Evolutionary conservation across 2,888 invertebrate genomes (phyloP).

Genomic region (Agonum fuliginosum): DNA sequence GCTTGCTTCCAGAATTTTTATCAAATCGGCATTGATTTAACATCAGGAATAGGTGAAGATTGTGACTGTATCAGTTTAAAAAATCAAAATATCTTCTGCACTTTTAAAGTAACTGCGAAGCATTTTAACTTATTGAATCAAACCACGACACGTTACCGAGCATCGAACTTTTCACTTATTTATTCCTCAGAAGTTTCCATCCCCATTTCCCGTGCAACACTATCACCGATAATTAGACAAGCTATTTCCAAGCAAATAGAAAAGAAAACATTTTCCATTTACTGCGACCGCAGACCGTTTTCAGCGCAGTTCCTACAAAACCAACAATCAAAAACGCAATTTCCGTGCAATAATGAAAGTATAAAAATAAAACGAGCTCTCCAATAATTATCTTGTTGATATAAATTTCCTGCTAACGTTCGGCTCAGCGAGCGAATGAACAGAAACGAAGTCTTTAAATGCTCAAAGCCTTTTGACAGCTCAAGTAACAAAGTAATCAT

Average conservation of each 20-base stretch:
- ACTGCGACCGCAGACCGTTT: conserved; percentile 7
- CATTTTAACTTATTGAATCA: too few relatives aligned
- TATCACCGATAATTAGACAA: conserved; percentile 26
- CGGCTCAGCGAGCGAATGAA: not conserved
- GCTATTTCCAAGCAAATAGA: conserved; percentile 27
- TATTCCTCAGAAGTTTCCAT: not conserved
- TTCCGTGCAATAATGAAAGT: conserved; percentile 43
- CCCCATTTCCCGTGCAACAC: not conserved
- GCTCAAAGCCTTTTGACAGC: conserved; percentile 40
- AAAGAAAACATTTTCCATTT: conserved; percentile 14
- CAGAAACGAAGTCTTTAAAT: conserved; percentile 22
- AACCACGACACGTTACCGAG: too few relatives aligned
- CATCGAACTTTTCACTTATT: not conserved
- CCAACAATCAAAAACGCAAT: conserved; percentile 45
- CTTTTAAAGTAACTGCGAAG: too few relatives aligned
- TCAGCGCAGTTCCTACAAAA: conserved; percentile 31
- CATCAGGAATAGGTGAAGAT: too few relatives aligned
- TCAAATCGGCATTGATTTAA: too few relatives aligned
- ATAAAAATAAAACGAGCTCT: conserved; percentile 42
- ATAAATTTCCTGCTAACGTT: conserved; percentile 27
- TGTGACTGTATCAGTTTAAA: too few relatives aligned
- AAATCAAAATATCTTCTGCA: too few relatives aligned
- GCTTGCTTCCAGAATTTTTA: too few relatives aligned
- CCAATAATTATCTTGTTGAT: conserved; percentile 48
- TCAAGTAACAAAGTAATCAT: conserved; percentile 39